Evolutionary conservation across 2,797 vertebrate genomes (phyloP).

Genomic region (Sebastes minor): DNA sequence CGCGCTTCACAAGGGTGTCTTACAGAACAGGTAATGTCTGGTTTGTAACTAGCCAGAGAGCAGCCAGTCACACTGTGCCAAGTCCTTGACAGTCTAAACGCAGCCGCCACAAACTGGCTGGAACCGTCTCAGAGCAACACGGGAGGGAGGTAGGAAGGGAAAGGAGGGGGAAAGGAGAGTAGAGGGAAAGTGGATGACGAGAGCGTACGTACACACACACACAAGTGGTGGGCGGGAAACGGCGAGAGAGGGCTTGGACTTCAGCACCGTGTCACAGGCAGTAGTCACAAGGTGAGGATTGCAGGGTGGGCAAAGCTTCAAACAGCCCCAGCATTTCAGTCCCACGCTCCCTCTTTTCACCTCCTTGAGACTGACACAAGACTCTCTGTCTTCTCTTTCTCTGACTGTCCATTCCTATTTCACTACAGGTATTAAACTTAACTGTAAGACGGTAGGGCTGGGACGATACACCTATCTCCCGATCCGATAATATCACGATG

Average conservation of each 20-base stretch:
- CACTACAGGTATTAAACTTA: background rate
- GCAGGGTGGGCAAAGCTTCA: conserved; percentile 75
- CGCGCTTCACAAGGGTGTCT: conserved; percentile 30
- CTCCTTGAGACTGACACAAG: conserved; percentile 33
- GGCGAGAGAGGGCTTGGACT: conserved; percentile 62
- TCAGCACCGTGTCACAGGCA: conserved; percentile 68
- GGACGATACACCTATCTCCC: too few species aligned
- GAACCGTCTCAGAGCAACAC: conserved; percentile 64
- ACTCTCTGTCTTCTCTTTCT: background rate
- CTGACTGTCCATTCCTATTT: background rate
- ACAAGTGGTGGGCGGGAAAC: conserved; percentile 37
- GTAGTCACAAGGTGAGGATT: conserved; percentile 81
- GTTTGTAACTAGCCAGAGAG: conserved; percentile 47
- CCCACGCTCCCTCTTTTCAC: conserved; percentile 68
- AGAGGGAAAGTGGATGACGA: conserved; percentile 20
- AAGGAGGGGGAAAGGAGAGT: background rate
- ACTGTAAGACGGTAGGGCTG: background rate
- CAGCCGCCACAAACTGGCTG: conserved; percentile 75
- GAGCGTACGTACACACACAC: conserved; percentile 22
- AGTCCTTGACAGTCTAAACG: conserved; percentile 63
- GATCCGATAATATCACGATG: too few species aligned
- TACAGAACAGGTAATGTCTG: conserved; percentile 67
- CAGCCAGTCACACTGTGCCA: conserved; percentile 51
- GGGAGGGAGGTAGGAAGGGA: background rate
- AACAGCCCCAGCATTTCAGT: conserved; percentile 60